Evolutionary conservation across 1,140 invertebrate genomes (phyloP), one percentile per base, ranked within the genome.

Genomic region (Euwallacea fornicatus): DNA sequence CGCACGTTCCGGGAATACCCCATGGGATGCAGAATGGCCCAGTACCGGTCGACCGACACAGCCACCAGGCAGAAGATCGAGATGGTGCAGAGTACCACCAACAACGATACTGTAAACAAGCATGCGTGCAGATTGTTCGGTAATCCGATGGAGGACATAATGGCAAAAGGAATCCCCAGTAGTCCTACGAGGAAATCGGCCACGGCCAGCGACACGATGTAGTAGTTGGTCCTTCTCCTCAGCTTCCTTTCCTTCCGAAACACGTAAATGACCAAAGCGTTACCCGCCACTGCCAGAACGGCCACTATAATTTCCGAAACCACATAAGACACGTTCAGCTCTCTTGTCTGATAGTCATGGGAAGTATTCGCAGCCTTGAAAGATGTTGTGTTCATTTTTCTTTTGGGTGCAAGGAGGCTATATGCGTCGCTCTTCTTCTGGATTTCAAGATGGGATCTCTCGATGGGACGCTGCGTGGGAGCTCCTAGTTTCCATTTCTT

Each of bases 21-120:
- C 89, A 97, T 92, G 0, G 94, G 94, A 81, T 94, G 88, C 0
- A 96, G 85, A 71, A 96, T 96, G 10, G 94, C 94, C 93, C 93
- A 95, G 81, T 95, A 96, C 50, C 94, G 86, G 84, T 97, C 94
- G 66, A 96, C 88, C 15, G 93, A 94, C 4, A 97, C 94, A 2
- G 93, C 94, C 0, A 97, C 91, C 75, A 97, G 82, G 79, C 92
- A 94, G 78, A 97, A 93, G 72, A 97, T 97, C 74, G 93, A 95
- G 75, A 94, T 93, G 43, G 94, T 96, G 78, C 94, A 97, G 33
- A 96, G 83, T 50, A 96, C 91, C 65, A 96, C 87, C 69, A 97
- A 84, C 43, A 95, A 82, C 0, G 93, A 95, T 6, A 93, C 87
- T n/a, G 93, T 94, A 79, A 95, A 93, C 42, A 96, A 83, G 81